Conservation (phyloP, 2,113 vertebrate species). For the Nothoprocta pentlandii region DNA sequence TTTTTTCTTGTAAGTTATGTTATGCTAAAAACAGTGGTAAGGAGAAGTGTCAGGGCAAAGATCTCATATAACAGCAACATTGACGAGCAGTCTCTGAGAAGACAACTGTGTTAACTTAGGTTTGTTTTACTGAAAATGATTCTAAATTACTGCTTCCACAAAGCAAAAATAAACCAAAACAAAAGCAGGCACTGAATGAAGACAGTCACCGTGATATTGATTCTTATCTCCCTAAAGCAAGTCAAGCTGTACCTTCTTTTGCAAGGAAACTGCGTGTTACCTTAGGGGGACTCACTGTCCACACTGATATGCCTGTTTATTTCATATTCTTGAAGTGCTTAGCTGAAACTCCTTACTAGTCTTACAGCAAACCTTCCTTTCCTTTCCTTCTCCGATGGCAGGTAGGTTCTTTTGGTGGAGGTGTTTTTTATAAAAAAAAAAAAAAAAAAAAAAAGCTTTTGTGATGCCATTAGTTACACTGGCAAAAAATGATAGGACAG, state of each 20-base stretch:
- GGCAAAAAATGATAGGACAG: not conserved
- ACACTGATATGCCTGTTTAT: not conserved
- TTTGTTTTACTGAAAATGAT: not conserved
- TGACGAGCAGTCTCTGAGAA: not conserved
- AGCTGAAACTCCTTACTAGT: not conserved
- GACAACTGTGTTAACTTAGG: not conserved
- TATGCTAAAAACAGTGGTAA: not conserved
- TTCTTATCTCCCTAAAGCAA: not conserved
- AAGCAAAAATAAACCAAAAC: not conserved
- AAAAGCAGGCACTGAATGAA: not conserved
- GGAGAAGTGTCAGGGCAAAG: not conserved
- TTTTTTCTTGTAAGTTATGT: not conserved
- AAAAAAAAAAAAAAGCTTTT: not conserved
- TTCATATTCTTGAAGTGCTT: not conserved
- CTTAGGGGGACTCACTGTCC: not conserved
- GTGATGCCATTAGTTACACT: accelerated
- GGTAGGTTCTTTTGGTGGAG: not conserved
- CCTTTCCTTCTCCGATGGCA: not conserved
- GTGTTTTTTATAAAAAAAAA: not conserved
- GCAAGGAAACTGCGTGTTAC: not conserved
- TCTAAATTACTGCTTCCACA: not conserved
- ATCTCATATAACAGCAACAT: not conserved
- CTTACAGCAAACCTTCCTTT: not conserved
- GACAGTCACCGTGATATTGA: not conserved
- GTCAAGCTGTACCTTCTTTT: not conserved